Conservation (phyloP, 2,797 vertebrate species). For the Neostethus bicornis region DNA sequence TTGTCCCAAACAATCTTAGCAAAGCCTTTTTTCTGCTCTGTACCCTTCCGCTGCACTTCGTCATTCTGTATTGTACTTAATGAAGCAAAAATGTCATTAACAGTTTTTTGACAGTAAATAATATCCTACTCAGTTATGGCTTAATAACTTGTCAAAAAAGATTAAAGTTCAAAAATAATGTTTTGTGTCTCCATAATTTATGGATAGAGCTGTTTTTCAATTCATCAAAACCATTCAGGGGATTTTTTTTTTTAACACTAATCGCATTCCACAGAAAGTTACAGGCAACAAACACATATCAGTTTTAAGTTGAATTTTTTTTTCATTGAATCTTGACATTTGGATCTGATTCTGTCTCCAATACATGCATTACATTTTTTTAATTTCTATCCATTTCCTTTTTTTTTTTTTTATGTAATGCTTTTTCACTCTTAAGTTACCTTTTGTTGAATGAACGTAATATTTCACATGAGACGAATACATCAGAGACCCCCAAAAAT, state of each 20-base stretch:
- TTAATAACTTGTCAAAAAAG: slow-evolving; percentile 26
- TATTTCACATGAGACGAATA: not conserved
- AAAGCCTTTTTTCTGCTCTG: slow-evolving; percentile 9
- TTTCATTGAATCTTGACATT: too few relatives aligned
- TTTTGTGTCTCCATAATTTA: slow-evolving; percentile 13
- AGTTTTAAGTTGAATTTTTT: too few relatives aligned
- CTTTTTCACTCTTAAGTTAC: too few relatives aligned
- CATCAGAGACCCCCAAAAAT: not conserved
- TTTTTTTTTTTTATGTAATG: too few relatives aligned
- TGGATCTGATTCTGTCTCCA: too few relatives aligned
- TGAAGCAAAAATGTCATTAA: slow-evolving; percentile 40
- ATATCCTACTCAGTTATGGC: slow-evolving; percentile 13
- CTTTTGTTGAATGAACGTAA: too few relatives aligned
- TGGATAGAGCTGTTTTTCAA: slow-evolving; percentile 1
- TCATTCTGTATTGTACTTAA: slow-evolving; percentile 19
- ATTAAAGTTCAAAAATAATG: slow-evolving; percentile 11
- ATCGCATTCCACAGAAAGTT: not conserved
- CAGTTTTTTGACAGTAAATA: slow-evolving; percentile 23
- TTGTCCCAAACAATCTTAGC: slow-evolving; percentile 30
- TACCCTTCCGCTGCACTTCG: slow-evolving; percentile 7
- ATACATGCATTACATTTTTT: too few relatives aligned
- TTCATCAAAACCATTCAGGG: not conserved
- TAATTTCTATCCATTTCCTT: not conserved
- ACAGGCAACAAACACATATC: slow-evolving; percentile 12
- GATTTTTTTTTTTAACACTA: slow-evolving; percentile 19